Percentiles rank a stretch among this genome's conserved stretches.
Conservation (phyloP, 2,113 vertebrate species). For the Chiloscyllium plagiosum region DNA sequence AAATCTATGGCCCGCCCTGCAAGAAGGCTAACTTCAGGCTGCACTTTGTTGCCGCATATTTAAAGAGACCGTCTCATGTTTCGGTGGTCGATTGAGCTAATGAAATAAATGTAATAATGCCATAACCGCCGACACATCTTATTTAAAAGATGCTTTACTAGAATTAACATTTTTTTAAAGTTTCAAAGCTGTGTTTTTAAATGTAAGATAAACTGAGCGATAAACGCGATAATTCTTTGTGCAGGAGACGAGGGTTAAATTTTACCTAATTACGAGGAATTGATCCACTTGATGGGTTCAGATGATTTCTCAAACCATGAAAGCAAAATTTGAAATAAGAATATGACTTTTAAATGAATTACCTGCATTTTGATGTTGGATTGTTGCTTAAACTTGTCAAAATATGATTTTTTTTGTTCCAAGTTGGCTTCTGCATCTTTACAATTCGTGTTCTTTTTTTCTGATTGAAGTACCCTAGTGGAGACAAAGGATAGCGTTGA, state of each 20-base stretch:
- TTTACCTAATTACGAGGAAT: background rate
- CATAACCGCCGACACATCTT: background rate
- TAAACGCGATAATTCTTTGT: background rate
- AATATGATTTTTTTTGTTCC: background rate
- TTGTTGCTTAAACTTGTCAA: background rate
- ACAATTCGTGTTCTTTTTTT: background rate
- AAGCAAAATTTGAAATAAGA: background rate
- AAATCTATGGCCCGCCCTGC: background rate
- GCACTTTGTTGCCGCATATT: background rate
- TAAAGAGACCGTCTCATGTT: background rate
- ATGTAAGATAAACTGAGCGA: background rate
- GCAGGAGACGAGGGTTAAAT: background rate
- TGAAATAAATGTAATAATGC: background rate
- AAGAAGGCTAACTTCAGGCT: background rate
- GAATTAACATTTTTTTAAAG: too few species aligned
- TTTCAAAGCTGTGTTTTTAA: background rate
- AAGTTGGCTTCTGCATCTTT: background rate
- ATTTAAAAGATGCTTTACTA: background rate
- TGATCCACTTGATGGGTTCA: background rate
- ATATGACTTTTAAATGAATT: background rate
- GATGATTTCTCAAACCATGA: background rate
- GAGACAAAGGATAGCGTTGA: conserved; percentile 5
- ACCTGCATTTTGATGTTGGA: background rate
- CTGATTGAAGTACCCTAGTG: background rate
- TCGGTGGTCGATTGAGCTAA: background rate